Base-by-base conservation (phyloP, 1,140 invertebrate genomes). In the Drosophila bifasciata region DNA sequence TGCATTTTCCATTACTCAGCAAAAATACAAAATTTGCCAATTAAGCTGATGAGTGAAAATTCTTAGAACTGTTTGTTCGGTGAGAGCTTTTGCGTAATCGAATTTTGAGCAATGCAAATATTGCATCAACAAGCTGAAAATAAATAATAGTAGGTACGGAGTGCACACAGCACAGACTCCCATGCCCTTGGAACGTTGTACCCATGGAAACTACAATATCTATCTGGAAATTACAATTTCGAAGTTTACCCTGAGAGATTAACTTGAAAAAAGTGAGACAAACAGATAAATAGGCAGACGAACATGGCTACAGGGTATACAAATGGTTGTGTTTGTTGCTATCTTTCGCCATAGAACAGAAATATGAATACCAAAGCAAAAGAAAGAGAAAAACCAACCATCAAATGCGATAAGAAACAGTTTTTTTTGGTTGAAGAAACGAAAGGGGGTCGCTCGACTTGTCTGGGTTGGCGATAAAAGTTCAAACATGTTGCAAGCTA, bases 1-100 rank as follows among this genome's bases (percentile, higher is more conserved):
- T 75, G 72, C 72, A 75, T 55, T 75, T 75, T 62, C 71, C 72
- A 75, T 75, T 75, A 75, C 71, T 75, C 72, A 75, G 72, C 71
- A 51, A 61, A 63, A 72, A 72, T 32, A 25, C 21, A 49, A 59
- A 49, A 32, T 45, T 59, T n/a, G 55, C 62, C 36, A 75, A 75
- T 75, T 75, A 60, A 75, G 55, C 55, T 32, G 52, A 67, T 44
- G 43, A 59, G 40, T 51, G 25, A 62, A 58, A 60, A 67, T 75
- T 52, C 71, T 55, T 25, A 21, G 71, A 75, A 58, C 41, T 46
- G 32, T 36, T 25, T 36, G 32, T 36, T 36, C 11, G 32, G 32
- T 16, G 23, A 72, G 40, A 58, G 44, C 48, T 46, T 52, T 61
- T 53, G 56, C 68, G 60, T 72, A 69, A 69, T 68, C 49, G 50